Base-by-base conservation (phyloP, 2,113 vertebrate species). In the Empidonax traillii region DNA sequence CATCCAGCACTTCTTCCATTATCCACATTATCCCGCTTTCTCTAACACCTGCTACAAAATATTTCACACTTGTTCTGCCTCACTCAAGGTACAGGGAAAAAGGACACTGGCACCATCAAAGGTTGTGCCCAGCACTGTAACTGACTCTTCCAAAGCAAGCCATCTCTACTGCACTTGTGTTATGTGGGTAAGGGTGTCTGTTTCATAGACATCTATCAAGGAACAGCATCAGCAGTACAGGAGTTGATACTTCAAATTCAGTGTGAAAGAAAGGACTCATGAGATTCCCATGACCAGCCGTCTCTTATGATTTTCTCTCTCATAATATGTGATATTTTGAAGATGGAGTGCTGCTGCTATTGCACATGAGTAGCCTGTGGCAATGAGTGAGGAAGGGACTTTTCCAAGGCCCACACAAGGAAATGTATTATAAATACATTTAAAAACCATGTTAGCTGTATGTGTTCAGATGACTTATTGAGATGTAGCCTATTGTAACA, bases 401-500 rank as follows among this genome's bases (percentile, higher is more conserved):
- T 79, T 86, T 53, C 69, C 71, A 89, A 94, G 31, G 16, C 14
- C 51, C 58, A 62, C 28, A 56, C 12, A 43, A 89, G 23, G 75
- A 90, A 91, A 90, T 30, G 14, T 31, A 82, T 85, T 92, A 61
- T 88, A 91, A 86, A 93, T 74, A 12, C 44, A 28, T 52, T 16
- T 52, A 28, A 52, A 93, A 52, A 66, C 30, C 33, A 5, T 16
- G 12, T 4, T 79, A 71, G 21, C 51, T 74, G 58, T 92, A 19
- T 66, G 30, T 77, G 51, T 94, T 79, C 74, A 87, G 53, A 49
- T 89, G 69, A 47, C 74, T 87, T 89, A 87, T 69, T 86, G 49
- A 69, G 55, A 82, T 25, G 35, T 59, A 79, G 37, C 23, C 43
- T 77, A 25, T 69, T 77, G 51, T 80, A 63, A 90, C 55, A 77